phyloP scores from a whole-genome alignment of 2,888 invertebrate species.

The Lampropteryx suffumata region DNA sequence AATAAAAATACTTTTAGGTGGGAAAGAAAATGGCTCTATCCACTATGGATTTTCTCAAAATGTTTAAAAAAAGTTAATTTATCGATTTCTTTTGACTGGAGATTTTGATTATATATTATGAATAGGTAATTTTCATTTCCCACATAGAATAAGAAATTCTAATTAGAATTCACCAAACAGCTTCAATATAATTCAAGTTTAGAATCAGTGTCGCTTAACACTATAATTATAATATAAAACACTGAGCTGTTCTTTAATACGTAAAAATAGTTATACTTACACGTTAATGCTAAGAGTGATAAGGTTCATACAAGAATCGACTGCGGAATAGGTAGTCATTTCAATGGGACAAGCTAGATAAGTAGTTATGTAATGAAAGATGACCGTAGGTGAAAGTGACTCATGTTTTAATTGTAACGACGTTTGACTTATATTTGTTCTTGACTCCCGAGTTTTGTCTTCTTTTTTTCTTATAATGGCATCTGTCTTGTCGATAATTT shows the following conservation, averaged over 20 bases:
- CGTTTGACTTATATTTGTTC: no score
- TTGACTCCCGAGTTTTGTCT: no score
- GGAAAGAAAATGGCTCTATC: slow-evolving; percentile 45
- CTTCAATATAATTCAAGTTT: slow-evolving; percentile 76
- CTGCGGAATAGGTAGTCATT: slow-evolving; percentile 22
- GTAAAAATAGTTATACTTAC: slow-evolving; percentile 78
- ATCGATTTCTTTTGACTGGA: no score
- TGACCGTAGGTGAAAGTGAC: no score
- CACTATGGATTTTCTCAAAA: no score
- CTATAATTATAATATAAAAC: slow-evolving; percentile 59
- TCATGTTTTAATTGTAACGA: no score
- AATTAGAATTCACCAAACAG: slow-evolving; percentile 75
- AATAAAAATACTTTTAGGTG: slow-evolving; percentile 46
- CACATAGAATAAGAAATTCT: slow-evolving; percentile 61
- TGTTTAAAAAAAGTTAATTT: not conserved
- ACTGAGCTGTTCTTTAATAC: slow-evolving; percentile 78
- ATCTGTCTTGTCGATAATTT: no score
- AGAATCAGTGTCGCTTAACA: slow-evolving; percentile 78
- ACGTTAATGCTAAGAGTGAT: slow-evolving; percentile 71
- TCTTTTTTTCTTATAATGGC: no score
- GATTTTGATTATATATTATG: no score
- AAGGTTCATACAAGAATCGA: slow-evolving; percentile 64
- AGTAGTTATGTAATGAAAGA: no score
- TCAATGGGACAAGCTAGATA: no score
- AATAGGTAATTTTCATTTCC: slow-evolving; percentile 43